Percentiles rank a stretch among this genome's conserved stretches.
Evolutionary conservation across 2,113 vertebrate genomes (phyloP).

Genomic region (Sphyrna mokarran): DNA sequence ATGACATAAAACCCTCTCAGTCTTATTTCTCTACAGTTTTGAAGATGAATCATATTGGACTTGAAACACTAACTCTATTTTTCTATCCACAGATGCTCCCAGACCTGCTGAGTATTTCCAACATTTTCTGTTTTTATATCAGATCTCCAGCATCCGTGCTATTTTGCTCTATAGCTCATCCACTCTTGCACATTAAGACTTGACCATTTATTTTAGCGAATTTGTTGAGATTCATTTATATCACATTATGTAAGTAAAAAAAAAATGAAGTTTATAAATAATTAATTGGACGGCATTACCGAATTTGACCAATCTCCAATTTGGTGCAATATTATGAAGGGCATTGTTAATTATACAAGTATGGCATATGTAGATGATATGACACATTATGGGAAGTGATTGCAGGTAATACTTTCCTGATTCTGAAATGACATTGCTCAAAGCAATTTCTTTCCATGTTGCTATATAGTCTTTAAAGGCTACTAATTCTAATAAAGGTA

Average conservation of each 20-base stretch:
- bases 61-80: too few relatives aligned
- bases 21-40: too few relatives aligned
- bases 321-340: neutral
- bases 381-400: neutral
- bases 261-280: neutral
- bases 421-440: conserved; percentile 25
- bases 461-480: neutral
- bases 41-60: too few relatives aligned
- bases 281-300: neutral
- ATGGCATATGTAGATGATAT: neutral
- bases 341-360: neutral
- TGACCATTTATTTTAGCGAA: neutral
- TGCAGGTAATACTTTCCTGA: neutral
- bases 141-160: too few relatives aligned
- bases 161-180: too few relatives aligned
- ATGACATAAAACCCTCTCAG: too few relatives aligned
- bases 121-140: too few relatives aligned
- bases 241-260: neutral
- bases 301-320: neutral
- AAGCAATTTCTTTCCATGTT: neutral
- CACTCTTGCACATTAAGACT: too few relatives aligned
- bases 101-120: too few relatives aligned
- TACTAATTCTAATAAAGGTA: conserved; percentile 1
- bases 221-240: neutral
- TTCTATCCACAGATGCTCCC: too few relatives aligned